A percentile compares a stretch with the other conserved stretches of the same genome.
Evolutionary conservation across 2,797 vertebrate species (phyloP).

Genomic region (Ispidina lecontei): DNA sequence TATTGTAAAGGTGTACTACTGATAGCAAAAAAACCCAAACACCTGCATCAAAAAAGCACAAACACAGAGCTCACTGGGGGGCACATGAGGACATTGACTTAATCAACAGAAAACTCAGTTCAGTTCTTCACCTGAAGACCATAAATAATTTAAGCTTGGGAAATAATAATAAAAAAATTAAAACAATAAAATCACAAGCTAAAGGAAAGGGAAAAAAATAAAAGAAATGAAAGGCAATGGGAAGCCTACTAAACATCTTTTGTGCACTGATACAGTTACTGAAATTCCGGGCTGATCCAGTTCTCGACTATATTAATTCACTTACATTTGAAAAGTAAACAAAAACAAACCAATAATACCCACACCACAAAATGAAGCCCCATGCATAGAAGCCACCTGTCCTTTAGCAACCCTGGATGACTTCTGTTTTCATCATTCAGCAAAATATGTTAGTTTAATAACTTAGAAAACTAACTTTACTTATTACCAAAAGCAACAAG

Average conservation of each 20-base stretch:
- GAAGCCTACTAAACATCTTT: not conserved
- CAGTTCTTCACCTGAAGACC: not conserved
- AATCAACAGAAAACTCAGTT: not conserved
- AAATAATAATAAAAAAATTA: not conserved
- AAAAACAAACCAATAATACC: not conserved
- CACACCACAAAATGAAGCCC: not conserved
- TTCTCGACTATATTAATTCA: not conserved
- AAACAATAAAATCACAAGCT: not conserved
- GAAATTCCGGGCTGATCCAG: not conserved
- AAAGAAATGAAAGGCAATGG: not conserved
- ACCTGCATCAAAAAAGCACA: not conserved
- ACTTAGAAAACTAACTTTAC: not conserved
- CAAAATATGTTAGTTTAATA: not conserved
- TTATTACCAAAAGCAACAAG: not conserved
- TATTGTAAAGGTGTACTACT: not conserved
- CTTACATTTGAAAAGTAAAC: not conserved
- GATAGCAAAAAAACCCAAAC: not conserved
- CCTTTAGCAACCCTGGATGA: not conserved
- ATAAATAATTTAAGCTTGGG: not conserved
- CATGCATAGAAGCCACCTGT: not conserved
- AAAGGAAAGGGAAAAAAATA: not conserved
- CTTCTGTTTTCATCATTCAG: not conserved
- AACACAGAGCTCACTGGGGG: not conserved
- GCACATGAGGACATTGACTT: not conserved
- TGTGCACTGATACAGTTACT: not conserved